Conservation (phyloP, 1,140 invertebrate genomes). For the Panagrolaimus sp. region DNA sequence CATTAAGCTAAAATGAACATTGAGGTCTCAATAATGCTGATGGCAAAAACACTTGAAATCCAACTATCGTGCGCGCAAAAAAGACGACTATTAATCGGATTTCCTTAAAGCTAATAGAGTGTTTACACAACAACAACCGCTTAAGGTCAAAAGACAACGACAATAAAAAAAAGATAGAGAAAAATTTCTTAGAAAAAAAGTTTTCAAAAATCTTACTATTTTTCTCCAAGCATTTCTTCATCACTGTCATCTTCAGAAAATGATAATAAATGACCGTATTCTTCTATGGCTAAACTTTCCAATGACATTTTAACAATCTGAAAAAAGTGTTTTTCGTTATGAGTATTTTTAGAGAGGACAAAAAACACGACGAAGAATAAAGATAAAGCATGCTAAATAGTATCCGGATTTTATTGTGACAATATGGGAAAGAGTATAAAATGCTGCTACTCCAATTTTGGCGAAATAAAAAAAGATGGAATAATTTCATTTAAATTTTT, state of each 20-base stretch:
- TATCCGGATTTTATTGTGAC: no score
- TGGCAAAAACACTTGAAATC: conserved; percentile 14
- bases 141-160: no score
- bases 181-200: not conserved
- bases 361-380: no score
- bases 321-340: no score
- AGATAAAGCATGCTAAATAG: no score
- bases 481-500: no score
- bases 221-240: conserved; percentile 8
- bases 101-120: not conserved
- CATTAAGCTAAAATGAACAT: no score
- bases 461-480: no score
- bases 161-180: no score
- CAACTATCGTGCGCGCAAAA: not conserved
- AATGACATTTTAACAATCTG: not conserved
- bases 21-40: not conserved
- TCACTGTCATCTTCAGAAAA: conserved; percentile 8
- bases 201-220: conserved; percentile 5
- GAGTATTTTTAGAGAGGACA: no score
- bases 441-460: no score
- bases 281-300: conserved; percentile 6
- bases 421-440: no score
- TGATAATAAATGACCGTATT: conserved; percentile 5
- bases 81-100: conserved; percentile 2
- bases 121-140: not conserved